Percentiles rank a stretch among this genome's conserved stretches.
phyloP scores from a whole-genome alignment of 2,113 vertebrate genomes.

The Galeopterus variegatus region DNA sequence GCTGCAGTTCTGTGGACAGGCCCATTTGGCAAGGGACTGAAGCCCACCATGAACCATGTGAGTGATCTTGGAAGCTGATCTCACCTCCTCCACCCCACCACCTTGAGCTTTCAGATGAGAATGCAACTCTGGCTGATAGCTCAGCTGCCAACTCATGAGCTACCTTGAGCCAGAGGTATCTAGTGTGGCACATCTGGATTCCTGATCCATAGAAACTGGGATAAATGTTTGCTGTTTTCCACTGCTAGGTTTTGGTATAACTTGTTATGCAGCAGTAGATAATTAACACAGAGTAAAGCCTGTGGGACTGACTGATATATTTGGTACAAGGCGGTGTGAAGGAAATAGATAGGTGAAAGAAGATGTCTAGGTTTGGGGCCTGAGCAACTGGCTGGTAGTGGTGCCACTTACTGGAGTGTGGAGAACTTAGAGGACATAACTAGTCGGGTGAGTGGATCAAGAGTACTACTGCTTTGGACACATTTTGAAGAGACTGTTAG shows the following conservation, averaged over 20 bases:
- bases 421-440: background rate
- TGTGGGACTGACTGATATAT: background rate
- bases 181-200: background rate
- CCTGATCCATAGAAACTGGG: background rate
- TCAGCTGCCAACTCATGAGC: background rate
- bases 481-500: slow-evolving; percentile 13
- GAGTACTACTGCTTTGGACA: background rate
- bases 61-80: background rate
- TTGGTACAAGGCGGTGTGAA: background rate
- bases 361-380: background rate
- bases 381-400: background rate
- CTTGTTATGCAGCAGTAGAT: background rate
- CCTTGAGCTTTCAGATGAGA: background rate
- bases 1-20: background rate
- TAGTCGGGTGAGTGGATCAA: background rate
- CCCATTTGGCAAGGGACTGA: background rate
- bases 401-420: background rate
- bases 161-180: background rate
- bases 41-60: background rate
- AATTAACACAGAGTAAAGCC: background rate
- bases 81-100: background rate
- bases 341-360: background rate
- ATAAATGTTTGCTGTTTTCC: background rate
- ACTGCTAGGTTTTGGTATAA: background rate
- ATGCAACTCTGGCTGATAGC: background rate